A percentile compares a stretch with the other conserved stretches of the same genome.
phyloP scores from a whole-genome alignment of 2,797 vertebrate genomes.

The Moxostoma hubbsi region DNA sequence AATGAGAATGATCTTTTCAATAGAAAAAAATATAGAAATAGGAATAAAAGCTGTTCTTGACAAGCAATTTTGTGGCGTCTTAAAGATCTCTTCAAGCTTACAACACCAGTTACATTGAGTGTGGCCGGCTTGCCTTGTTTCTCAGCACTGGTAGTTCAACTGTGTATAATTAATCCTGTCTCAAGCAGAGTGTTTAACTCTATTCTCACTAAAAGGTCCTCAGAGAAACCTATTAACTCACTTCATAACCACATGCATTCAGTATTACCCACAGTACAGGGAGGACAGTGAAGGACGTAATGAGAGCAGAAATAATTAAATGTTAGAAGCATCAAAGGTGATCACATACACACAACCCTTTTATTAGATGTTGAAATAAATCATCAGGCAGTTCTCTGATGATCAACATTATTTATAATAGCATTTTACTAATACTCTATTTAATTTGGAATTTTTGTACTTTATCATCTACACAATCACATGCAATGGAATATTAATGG shows the following conservation, averaged over 20 bases:
- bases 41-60: too few relatives aligned
- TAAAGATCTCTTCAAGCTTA: too few relatives aligned
- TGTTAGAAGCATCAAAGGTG: constrained; percentile 28
- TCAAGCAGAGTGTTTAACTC: constrained; percentile 46
- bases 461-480: not conserved
- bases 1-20: too few relatives aligned
- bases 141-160: constrained; percentile 15
- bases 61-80: too few relatives aligned
- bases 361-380: too few relatives aligned
- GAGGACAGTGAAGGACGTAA: not conserved
- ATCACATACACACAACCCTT: constrained; percentile 15
- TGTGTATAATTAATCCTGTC: constrained; percentile 44
- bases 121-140: constrained; percentile 15
- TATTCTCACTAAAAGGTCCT: constrained; percentile 42
- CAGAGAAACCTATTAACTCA: constrained; percentile 36
- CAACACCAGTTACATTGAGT: not conserved
- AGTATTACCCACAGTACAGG: constrained; percentile 30
- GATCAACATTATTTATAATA: too few relatives aligned
- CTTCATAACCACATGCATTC: constrained; percentile 34
- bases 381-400: too few relatives aligned
- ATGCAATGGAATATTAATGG: constrained; percentile 26
- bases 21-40: too few relatives aligned
- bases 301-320: constrained; percentile 35
- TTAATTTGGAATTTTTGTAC: too few relatives aligned
- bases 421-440: too few relatives aligned